Evolutionary conservation across 2,888 invertebrate species (phyloP), one percentile per base, ranked within the genome.

Genomic region (Cryptosula pallasiana): DNA sequence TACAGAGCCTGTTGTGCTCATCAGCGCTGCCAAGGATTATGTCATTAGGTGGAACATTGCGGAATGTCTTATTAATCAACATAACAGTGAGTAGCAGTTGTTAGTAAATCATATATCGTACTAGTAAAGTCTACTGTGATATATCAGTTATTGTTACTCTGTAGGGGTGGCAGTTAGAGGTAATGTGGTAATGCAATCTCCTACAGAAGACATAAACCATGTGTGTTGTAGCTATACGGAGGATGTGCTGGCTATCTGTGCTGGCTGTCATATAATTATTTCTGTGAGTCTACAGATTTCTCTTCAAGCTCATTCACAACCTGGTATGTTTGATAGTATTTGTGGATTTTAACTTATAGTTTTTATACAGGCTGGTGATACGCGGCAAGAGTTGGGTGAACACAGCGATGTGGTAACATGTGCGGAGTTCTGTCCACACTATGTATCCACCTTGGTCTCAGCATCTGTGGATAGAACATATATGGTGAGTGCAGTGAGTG

Each of bases 31-130:
- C n/a, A 77, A 76, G 1, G 82, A 83, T 71, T 81, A 80, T 73
- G 75, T 83, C 25, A 81, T 83, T 72, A 77, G 81, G n/a, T 83
- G 83, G 83, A 78, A 82, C 63, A 74, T 83, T n/a, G 32, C 63
- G 16, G 63, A 63, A 63, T 63, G 63, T 63, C 63, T 63, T 13
- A 63, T 63, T 32, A 63, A 63, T 32, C 63, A 63, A 32, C 63
- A 63, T 27, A 63, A 63, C 32, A 32, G 63, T 63, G 32, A 3
- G 63, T 45, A 9, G 45, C 45, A 45, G 45, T 45, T 45, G 45
- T 20, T 45, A 45, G 45, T 45, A n/a, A n/a, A n/a, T n/a, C n/a
- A n/a, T n/a, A n/a, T n/a, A n/a, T n/a, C n/a, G n/a, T n/a, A n/a
- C n/a, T n/a, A n/a, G n/a, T n/a, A n/a, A n/a, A n/a, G n/a, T n/a